A percentile compares a stretch with the other conserved stretches of the same genome.
Conservation (phyloP, 2,888 invertebrate species). For the Microctonus brassicae region DNA sequence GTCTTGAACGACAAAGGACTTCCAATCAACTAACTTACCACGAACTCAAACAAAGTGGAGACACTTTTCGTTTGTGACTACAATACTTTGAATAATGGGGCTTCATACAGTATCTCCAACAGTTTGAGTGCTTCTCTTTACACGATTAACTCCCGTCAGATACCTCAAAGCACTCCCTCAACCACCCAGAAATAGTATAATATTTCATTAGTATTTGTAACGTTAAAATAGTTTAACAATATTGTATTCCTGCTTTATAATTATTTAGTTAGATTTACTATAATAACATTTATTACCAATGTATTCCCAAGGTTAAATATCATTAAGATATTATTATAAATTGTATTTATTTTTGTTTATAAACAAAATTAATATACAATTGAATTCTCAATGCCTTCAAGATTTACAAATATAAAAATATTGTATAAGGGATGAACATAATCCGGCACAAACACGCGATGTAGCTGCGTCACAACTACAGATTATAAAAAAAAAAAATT, state of each 20-base stretch:
- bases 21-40: conserved; percentile 37
- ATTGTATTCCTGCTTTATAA: not conserved
- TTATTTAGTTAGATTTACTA: not conserved
- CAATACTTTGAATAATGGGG: conserved; percentile 51
- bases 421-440: not conserved
- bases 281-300: not conserved
- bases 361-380: too few relatives aligned
- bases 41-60: conserved; percentile 15
- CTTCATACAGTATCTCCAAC: conserved; percentile 60
- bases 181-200: not conserved
- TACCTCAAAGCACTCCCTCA: not conserved
- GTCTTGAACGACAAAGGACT: conserved; percentile 30
- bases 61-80: conserved; percentile 36
- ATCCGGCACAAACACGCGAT: not conserved
- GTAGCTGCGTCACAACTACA: not conserved
- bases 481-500: not conserved
- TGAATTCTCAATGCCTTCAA: not conserved
- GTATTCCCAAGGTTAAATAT: not conserved
- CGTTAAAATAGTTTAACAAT: not conserved
- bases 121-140: conserved; percentile 69
- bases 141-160: conserved; percentile 59
- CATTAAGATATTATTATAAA: not conserved
- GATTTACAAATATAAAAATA: not conserved
- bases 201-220: conserved; percentile 8
- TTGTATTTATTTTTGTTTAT: not conserved